These are phyloP conservation scores for Lepidocolaptes lacrymiger DNA, from an alignment of 2,797 vertebrate genomes.

Conservation along the genomic window DNA sequence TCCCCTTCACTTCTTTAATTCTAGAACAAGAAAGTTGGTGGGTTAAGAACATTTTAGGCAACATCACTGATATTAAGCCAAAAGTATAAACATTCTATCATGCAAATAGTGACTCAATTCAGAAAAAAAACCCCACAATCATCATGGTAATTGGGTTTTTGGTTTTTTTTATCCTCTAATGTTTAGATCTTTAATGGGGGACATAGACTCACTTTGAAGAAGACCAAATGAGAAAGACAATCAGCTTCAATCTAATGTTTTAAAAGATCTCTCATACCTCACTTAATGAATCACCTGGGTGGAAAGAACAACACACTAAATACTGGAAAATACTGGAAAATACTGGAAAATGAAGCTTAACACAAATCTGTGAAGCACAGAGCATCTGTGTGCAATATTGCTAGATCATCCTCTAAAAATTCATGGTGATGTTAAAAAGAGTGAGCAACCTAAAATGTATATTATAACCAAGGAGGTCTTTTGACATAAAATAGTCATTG, in stretches of 20 bases:
- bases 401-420: no score
- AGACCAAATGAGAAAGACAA: background rate
- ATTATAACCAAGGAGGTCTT: background rate
- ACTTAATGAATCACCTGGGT: background rate
- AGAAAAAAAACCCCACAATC: background rate
- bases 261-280: background rate
- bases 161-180: background rate
- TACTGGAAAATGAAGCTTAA: background rate
- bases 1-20: background rate
- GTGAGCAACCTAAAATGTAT: background rate
- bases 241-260: background rate
- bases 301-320: background rate
- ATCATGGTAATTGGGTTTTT: background rate
- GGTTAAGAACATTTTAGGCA: background rate
- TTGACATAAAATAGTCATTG: background rate
- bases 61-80: background rate
- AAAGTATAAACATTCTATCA: background rate
- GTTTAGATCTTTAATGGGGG: background rate
- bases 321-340: background rate
- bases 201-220: background rate
- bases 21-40: background rate
- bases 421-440: background rate
- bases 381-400: background rate
- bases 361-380: background rate
- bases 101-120: background rate